Evolutionary conservation across 2,113 vertebrate genomes (phyloP), one percentile per base, ranked within the genome.

Genomic region (Cheilinus undulatus): DNA sequence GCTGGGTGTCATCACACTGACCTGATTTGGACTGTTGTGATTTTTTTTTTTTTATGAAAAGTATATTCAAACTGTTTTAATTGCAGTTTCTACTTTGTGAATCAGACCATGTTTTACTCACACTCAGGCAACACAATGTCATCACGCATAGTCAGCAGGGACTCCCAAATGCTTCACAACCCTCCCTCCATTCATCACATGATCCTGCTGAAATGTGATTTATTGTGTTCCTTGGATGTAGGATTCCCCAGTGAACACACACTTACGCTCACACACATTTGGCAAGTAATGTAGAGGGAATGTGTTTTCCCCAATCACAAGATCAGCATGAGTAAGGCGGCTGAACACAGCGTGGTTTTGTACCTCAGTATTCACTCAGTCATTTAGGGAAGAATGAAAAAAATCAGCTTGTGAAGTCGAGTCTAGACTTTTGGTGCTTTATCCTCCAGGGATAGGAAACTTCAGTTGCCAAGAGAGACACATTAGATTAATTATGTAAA

Each of bases 221-320:
- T 86, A 72, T 72, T 76, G 51, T 70, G 58, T 26, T 78, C 56
- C 50, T 30, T 27, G 65, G 1, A 22, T 59, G 72, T 54, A 58
- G 72, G 75, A 83, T 76, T 76, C 59, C 77, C 74, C 27, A 38
- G 50, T 59, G 63, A 54, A 46, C 62, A 67, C 22, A 54, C 54
- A 53, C 52, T 54, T 34, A 43, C 42, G 51, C 57, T 32, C 69
- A 56, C 65, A 64, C 57, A 58, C 66, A 69, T 20, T 69, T 76
- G 66, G 64, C 73, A 79, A 62, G 58, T 51, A 76, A 69, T 58
- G 34, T 45, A 60, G 76, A 60, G 70, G 60, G 76, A 90, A 83
- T 87, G 73, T 83, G 69, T 71, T 77, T 66, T 61, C 49, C 50
- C 59, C 23, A 57, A 71, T 88, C 84, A 81, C 81, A 85, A 87